phyloP scores from a whole-genome alignment of 2,113 vertebrate species.

The Hemiprocne comata region DNA sequence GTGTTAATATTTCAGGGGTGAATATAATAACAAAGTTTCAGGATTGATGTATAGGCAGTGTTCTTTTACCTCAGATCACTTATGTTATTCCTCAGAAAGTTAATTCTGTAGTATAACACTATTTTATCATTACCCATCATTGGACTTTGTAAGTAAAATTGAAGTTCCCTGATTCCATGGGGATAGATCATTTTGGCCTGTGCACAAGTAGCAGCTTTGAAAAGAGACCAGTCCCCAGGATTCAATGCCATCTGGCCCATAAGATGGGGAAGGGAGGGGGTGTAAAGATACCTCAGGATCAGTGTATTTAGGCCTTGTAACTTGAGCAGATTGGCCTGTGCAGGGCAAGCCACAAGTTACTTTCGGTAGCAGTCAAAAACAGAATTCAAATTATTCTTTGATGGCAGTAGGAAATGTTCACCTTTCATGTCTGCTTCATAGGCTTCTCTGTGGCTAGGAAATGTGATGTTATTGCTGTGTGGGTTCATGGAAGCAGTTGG shows the following conservation, averaged over 20 bases:
- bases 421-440: not conserved
- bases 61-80: not conserved
- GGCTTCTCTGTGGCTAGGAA: not conserved
- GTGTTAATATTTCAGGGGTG: not conserved
- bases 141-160: not conserved
- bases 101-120: not conserved
- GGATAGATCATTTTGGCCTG: constrained; percentile 39
- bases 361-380: not conserved
- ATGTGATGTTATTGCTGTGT: not conserved
- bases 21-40: not conserved
- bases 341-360: not conserved
- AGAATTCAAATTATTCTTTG: not conserved
- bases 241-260: constrained; percentile 56
- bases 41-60: not conserved
- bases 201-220: constrained; percentile 23
- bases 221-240: constrained; percentile 18
- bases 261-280: constrained; percentile 31
- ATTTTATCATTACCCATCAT: not conserved
- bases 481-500: not conserved
- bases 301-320: not conserved
- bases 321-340: constrained; percentile 56
- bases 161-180: not conserved
- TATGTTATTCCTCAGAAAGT: not conserved
- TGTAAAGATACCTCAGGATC: not conserved
- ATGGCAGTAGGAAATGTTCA: not conserved